Evolutionary conservation across 35 echinoderm and acorn worm genomes (phyloP), one percentile per base, ranked within the genome.

Genomic region (Antedon bifida): DNA sequence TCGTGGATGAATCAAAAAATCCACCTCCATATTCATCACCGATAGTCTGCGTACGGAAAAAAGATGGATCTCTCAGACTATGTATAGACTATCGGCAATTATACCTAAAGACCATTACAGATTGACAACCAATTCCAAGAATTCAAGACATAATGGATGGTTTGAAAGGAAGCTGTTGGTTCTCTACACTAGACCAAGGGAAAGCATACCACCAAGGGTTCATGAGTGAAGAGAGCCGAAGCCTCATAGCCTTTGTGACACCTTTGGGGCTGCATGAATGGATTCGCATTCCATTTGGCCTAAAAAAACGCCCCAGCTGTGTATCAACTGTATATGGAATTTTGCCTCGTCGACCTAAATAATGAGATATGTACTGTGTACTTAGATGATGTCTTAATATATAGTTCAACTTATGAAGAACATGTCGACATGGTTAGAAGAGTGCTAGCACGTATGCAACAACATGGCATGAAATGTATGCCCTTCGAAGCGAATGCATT

Each of bases 201-300:
- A 88, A 88, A 23, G 86, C 79, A 38, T 88, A 88, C 73, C 80
- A 88, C 30, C 86, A 88, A 64, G 86, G 80, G 2, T 88, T 82
- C 79, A 51, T 88, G 29, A 30, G 21, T 16, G 51, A 82, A n/a
- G 38, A 77, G 34, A 88, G 86, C 75, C 30, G 79, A 35, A 55
- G 32, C 5, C 33, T 73, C 79, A 88, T 79, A 21, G 86, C 86
- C 21, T 88, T 88, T 30, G 76, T 86, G 0, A 86, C 84, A 7
- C 75, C 36, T 0, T 79, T 21, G 84, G 84, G 84, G 19, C 39
- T 86, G 4, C 34, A 75, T 39, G 83, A 85, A 32, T 85, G 83
- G 83, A 16, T 82, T 3, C 32, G 39, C 0, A 79, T 87, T 36
- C 85, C 85, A 0, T 87, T 87, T 35, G 77, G 85, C 5, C n/a